Base-by-base conservation (phyloP, 2,888 invertebrate species). In the Nemapogon koenigi region DNA sequence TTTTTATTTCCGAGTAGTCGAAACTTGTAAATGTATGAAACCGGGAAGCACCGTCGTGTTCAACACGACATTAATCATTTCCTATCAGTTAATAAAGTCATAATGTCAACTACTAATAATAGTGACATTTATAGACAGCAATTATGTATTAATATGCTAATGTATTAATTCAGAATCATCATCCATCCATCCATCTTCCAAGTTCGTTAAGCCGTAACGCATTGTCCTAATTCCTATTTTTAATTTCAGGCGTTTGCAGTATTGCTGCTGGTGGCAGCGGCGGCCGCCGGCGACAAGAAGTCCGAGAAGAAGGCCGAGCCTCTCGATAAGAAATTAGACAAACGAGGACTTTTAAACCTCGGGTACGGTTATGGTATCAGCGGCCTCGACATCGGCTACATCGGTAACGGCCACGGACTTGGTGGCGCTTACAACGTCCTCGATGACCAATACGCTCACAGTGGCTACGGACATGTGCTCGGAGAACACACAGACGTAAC, bases 311-410 rank as follows among this genome's bases (percentile, higher is more conserved):
- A 80, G 62, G 82, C 81, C 51, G 81, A 81, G 51, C 80, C 84
- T 39, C 63, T 83, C 48, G 88, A 87, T 46, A 89, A 91, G 81
- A 90, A 90, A 66, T 83, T 89, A 63, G 89, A 89, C 72, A 91
- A 91, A 70, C 88, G 91, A 50, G 91, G 91, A 49, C 83, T 91
- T 51, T 79, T 89, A 42, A 85, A 88, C 59, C 81, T 90, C 58
- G 91, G 90, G 50, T 90, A 90, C 53, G 91, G 91, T 38, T 90
- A 91, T 63, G 89, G 89, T 42, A 81, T 84, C 57, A 84, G 86
- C 53, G 90, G 89, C 48, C 83, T 88, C 46, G 89, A 89, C 57
- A 67, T 89, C 46, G 90, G 90, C 35, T 86, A 87, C 60, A 76
- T 88, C 50, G 88, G 88, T 38, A 66, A 62, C 53, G 84, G 84